Conservation (phyloP, 2,888 invertebrate genomes). For the Stictocephala bisonia region DNA sequence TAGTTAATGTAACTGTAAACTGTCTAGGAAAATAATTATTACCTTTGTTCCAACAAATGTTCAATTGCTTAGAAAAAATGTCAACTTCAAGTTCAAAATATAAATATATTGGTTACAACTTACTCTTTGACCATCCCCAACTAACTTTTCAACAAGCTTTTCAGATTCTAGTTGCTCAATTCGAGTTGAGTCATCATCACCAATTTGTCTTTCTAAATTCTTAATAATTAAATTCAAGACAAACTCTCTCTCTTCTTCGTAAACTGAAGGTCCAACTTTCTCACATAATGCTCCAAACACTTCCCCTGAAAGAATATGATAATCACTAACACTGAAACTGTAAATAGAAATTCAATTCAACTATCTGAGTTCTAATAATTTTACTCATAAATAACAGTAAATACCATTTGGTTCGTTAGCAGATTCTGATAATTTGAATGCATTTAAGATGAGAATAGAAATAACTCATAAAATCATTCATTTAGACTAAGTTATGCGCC, state of each 20-base stretch:
- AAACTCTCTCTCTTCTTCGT: constrained; percentile 61
- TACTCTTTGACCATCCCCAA: constrained; percentile 52
- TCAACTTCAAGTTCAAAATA: neutral
- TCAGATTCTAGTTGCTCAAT: constrained; percentile 58
- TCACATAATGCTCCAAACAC: constrained; percentile 65
- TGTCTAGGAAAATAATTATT: too few relatives aligned
- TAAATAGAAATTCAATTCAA: neutral
- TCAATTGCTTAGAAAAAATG: too few relatives aligned
- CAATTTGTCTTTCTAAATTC: constrained; percentile 64
- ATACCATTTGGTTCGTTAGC: too few relatives aligned
- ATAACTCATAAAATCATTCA: too few relatives aligned
- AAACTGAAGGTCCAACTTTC: constrained; percentile 63
- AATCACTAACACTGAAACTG: neutral
- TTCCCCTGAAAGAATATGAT: constrained; percentile 62
- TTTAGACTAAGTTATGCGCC: too few relatives aligned
- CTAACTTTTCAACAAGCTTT: constrained; percentile 57
- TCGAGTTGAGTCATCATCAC: constrained; percentile 57
- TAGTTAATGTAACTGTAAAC: too few relatives aligned
- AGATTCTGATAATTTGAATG: too few relatives aligned
- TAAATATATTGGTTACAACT: neutral
- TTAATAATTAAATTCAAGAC: constrained; percentile 64
- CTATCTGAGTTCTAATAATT: too few relatives aligned
- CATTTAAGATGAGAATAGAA: too few relatives aligned
- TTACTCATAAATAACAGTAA: too few relatives aligned
- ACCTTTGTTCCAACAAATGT: too few relatives aligned